Base-by-base conservation (phyloP, 2,113 vertebrate species). In the Mus spicilegus region DNA sequence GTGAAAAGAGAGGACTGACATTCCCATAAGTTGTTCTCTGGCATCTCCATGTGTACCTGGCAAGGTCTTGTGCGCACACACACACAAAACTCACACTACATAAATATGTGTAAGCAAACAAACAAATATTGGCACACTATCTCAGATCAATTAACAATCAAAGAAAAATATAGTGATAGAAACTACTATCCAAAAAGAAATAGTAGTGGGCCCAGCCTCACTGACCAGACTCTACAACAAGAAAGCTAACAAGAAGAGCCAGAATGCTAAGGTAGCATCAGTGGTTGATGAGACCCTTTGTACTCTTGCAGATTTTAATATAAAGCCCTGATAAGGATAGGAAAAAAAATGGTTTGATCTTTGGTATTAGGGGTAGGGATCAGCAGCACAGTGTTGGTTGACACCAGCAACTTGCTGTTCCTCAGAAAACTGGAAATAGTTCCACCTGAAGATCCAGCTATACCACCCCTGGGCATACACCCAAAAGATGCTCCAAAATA, bases 241-340 rank as follows among this genome's bases (percentile, higher is more conserved):
- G 24, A n/a, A 28, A 56, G 0, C 33, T 11, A 2, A 33, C 10
- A 76, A 61, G 28, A 36, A 11, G 36, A 81, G 28, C 17, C 26
- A 67, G 36, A 61, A 73, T 11, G 9, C 6, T 7, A 87, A 33
- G 7, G 19, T 58, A 24, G 46, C 70, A 36, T 1, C 9, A 54
- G 72, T 58, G 30, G 22, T 33, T 24, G 36, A 0, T 67, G 42
- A 36, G 19, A 70, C 39, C 30, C 0, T 7, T 24, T 10, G 1
- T 0, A 14, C 0, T 33, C 1, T 30, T 26, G 1, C 2, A 69
- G 14, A n/a, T 63, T 63, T 85, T 56, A 61, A 26, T 1, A 33
- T 24, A 28, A 87, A 26, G 1, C 0, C 0, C 19, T 65, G 17
- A 13, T 54, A 20, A 26, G 9, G 22, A 86, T 70, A 39, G 39